Evolutionary conservation across 2,888 invertebrate genomes (phyloP).

Genomic region (Euproctis similis): DNA sequence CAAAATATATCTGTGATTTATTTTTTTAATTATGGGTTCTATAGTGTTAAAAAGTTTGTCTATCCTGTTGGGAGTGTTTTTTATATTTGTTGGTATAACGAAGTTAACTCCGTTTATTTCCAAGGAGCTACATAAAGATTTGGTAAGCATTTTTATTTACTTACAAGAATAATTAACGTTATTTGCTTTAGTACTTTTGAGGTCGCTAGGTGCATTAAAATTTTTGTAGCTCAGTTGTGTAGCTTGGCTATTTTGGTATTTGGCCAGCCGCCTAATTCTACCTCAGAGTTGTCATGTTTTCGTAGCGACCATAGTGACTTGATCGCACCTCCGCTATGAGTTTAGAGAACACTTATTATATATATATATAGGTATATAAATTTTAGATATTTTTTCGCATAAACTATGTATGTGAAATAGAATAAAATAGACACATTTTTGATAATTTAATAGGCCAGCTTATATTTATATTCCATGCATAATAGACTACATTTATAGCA

Average conservation of each 20-base stretch:
- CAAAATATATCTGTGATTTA: conserved; percentile 15
- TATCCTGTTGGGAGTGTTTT: conserved; percentile 93
- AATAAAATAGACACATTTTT: too few species aligned
- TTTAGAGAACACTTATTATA: too few species aligned
- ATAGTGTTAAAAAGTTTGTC: conserved; percentile 94
- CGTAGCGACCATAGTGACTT: conserved; percentile 43
- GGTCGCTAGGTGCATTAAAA: conserved; percentile 59
- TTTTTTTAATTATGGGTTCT: conserved; percentile 62
- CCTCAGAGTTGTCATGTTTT: conserved; percentile 48
- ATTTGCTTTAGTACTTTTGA: too few species aligned
- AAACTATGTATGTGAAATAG: too few species aligned
- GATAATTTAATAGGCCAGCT: too few species aligned
- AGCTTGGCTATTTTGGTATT: conserved; percentile 70
- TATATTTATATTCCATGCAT: too few species aligned
- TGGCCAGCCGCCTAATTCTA: conserved; percentile 72
- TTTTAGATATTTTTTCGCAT: too few species aligned
- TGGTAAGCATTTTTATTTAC: conserved; percentile 79
- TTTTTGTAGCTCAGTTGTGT: conserved; percentile 62
- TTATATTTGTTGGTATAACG: conserved; percentile 94
- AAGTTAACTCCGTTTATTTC: conserved; percentile 94
- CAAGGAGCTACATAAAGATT: conserved; percentile 96
- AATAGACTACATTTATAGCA: too few species aligned
- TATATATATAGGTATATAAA: too few species aligned
- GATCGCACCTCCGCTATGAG: conserved; percentile 16
- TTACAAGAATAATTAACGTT: too few species aligned